A percentile compares a stretch with the other conserved stretches of the same genome.
Conservation (phyloP, 2,113 vertebrate species). For the Malaclemys terrapin region DNA sequence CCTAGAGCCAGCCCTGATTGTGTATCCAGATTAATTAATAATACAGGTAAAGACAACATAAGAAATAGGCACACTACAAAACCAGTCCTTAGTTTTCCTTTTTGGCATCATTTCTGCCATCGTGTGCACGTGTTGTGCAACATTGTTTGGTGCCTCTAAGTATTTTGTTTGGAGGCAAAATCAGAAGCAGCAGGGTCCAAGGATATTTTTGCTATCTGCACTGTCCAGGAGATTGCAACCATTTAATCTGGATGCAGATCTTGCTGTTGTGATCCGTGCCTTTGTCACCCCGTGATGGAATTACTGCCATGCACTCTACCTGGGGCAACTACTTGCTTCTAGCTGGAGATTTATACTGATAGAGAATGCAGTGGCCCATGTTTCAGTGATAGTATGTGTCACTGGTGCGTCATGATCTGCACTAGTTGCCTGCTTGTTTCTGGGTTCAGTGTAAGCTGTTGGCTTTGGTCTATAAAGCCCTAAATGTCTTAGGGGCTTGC, state of each 20-base stretch:
- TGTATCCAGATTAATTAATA: not conserved
- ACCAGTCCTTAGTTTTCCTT: not conserved
- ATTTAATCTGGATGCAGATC: accelerated
- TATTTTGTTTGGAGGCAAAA: too few relatives aligned
- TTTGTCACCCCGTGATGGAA: not conserved
- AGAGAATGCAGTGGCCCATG: not conserved
- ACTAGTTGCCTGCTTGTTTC: not conserved
- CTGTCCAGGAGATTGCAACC: not conserved
- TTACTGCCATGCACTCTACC: too few relatives aligned
- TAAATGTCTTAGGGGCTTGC: too few relatives aligned
- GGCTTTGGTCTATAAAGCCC: not conserved
- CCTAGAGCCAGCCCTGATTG: not conserved
- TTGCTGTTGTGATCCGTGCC: too few relatives aligned
- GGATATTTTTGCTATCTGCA: not conserved
- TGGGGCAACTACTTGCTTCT: not conserved
- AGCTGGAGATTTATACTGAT: not conserved
- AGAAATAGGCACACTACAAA: too few relatives aligned
- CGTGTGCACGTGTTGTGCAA: too few relatives aligned
- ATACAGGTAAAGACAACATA: not conserved
- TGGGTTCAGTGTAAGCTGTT: not conserved
- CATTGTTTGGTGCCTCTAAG: too few relatives aligned
- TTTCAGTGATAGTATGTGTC: accelerated
- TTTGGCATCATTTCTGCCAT: too few relatives aligned
- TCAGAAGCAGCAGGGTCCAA: not conserved
- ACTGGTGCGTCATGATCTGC: too few relatives aligned